These are phyloP conservation scores for Hypomecis atomaria DNA, from an alignment of 2,888 invertebrate species.

Conservation along the genomic window DNA sequence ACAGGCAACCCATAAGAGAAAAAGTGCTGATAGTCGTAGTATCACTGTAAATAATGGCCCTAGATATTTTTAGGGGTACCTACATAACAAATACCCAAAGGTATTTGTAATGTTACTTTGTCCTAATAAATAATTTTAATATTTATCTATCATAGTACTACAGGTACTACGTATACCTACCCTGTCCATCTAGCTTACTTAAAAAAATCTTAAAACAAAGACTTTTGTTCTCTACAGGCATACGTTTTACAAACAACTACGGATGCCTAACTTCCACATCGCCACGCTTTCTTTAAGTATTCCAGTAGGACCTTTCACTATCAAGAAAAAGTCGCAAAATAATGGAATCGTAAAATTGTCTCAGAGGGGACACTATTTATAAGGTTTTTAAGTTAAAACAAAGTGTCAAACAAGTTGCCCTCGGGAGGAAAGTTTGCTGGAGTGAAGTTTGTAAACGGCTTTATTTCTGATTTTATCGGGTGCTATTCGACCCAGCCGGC, in stretches of 20 bases:
- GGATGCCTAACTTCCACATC: conserved; percentile 25
- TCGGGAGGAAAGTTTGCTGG: conserved; percentile 63
- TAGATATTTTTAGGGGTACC: too few species aligned
- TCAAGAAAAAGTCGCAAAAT: conserved; percentile 61
- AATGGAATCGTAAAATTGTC: conserved; percentile 64
- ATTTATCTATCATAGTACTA: too few species aligned
- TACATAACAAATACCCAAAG: too few species aligned
- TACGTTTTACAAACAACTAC: conserved; percentile 18
- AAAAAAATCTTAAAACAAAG: conserved; percentile 7
- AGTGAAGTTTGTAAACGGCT: conserved; percentile 68
- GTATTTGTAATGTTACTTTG: too few species aligned
- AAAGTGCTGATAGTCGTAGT: too few species aligned
- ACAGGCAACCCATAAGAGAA: too few species aligned
- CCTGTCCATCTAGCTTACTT: too few species aligned
- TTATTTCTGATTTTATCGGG: conserved; percentile 69
- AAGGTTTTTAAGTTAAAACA: conserved; percentile 71
- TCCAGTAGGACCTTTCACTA: conserved; percentile 53
- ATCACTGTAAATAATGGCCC: too few species aligned
- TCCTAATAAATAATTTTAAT: too few species aligned
- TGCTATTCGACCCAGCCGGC: conserved; percentile 45
- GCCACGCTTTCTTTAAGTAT: conserved; percentile 38
- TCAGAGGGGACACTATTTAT: conserved; percentile 72
- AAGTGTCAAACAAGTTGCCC: conserved; percentile 73
- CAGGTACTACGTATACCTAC: too few species aligned
- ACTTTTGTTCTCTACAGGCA: conserved; percentile 12